Percentiles rank a stretch among this genome's conserved stretches.
Conservation (phyloP, 2,888 invertebrate species). For the Bursaphelenchus okinawaensis region DNA sequence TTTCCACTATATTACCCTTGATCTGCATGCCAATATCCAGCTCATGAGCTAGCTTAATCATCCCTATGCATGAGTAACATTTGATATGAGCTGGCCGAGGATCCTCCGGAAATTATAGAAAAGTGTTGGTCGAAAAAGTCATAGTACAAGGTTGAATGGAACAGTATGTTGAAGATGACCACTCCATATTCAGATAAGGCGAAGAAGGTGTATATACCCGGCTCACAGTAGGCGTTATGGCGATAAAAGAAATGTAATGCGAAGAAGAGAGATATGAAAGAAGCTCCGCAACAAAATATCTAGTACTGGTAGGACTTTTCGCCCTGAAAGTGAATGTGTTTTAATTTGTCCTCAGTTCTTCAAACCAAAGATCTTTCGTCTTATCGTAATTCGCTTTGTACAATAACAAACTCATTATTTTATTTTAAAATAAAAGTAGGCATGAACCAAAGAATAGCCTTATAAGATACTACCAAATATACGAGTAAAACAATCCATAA, state of each 20-base stretch:
- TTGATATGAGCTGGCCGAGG: conserved; percentile 16
- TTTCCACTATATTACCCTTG: too few relatives aligned
- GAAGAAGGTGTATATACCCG: conserved; percentile 70
- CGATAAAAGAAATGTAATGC: conserved; percentile 83
- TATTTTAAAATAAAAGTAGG: too few relatives aligned
- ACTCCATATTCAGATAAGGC: conserved; percentile 71
- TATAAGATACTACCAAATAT: too few relatives aligned
- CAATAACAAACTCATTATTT: neutral
- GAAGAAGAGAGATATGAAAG: conserved; percentile 70
- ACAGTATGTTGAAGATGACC: conserved; percentile 84
- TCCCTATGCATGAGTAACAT: conserved; percentile 27
- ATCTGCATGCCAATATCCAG: too few relatives aligned
- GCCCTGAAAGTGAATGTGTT: conserved; percentile 37
- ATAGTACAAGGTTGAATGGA: conserved; percentile 81
- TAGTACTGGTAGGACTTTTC: conserved; percentile 72
- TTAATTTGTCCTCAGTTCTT: neutral
- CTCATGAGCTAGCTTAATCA: too few relatives aligned
- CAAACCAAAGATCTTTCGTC: neutral
- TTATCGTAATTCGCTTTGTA: neutral
- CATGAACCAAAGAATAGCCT: too few relatives aligned
- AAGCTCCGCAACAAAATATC: conserved; percentile 70
- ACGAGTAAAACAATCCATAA: too few relatives aligned
- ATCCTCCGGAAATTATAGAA: conserved; percentile 15
- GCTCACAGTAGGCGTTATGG: conserved; percentile 85
- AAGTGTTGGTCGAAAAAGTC: conserved; percentile 66